A percentile compares a stretch with the other conserved stretches of the same genome.
These are phyloP conservation scores for Candidula unifasciata DNA, from an alignment of 2,888 invertebrate genomes.

Conservation along the genomic window DNA sequence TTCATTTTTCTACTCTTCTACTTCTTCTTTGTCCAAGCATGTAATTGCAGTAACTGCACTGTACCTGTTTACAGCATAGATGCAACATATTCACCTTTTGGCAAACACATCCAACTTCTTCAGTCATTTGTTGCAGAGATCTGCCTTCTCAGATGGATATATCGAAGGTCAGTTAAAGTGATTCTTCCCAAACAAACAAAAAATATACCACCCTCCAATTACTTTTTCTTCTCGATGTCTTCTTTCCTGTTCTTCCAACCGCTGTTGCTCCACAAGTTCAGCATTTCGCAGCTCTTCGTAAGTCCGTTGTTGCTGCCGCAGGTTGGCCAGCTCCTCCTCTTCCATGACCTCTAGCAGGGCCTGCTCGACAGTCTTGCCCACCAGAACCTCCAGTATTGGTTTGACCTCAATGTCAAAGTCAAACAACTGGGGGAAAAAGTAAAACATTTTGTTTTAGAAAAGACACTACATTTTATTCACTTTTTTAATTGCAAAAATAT, in stretches of 20 bases:
- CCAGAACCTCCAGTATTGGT: slow-evolving; percentile 91
- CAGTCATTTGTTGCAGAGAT: too few species aligned
- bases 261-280: slow-evolving; percentile 88
- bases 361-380: slow-evolving; percentile 93
- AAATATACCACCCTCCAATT: not conserved
- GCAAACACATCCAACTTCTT: too few species aligned
- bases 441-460: not conserved
- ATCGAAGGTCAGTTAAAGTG: too few species aligned
- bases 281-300: slow-evolving; percentile 86
- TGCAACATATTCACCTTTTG: too few species aligned
- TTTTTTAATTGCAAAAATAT: too few species aligned
- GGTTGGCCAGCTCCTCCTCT: slow-evolving; percentile 91
- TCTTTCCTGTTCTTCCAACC: slow-evolving; percentile 88
- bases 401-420: slow-evolving; percentile 94
- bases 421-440: slow-evolving; percentile 82
- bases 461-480: too few species aligned
- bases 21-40: too few species aligned
- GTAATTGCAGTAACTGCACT: too few species aligned
- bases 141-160: too few species aligned
- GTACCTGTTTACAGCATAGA: too few species aligned
- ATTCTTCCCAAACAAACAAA: not conserved
- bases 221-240: slow-evolving; percentile 78
- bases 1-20: too few species aligned
- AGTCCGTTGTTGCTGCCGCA: slow-evolving; percentile 87
- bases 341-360: slow-evolving; percentile 92